Percentiles rank a stretch among this genome's conserved stretches.
Evolutionary conservation across 2,888 invertebrate species (phyloP).

Genomic region (Coelinius sp.): DNA sequence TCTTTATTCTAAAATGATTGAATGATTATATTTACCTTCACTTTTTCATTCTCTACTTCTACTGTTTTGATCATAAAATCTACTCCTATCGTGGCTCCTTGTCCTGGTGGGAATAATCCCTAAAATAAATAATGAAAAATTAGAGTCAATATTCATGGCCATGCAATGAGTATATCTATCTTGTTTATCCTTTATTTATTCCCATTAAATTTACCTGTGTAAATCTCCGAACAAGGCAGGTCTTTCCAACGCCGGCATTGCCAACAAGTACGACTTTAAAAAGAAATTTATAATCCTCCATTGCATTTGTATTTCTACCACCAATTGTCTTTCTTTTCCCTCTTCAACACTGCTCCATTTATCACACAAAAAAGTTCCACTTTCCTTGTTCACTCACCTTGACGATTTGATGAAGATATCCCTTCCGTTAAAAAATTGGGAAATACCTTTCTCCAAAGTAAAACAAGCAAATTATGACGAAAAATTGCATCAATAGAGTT

Average conservation of each 20-base stretch:
- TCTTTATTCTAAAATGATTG: not conserved
- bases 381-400: constrained; percentile 50
- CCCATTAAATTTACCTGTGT: constrained; percentile 79
- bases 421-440: constrained; percentile 35
- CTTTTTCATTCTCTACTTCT: constrained; percentile 95
- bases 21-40: constrained; percentile 79
- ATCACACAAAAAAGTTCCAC: constrained; percentile 30
- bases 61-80: constrained; percentile 99
- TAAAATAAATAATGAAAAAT: constrained; percentile 55
- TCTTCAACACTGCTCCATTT: constrained; percentile 39
- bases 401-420: constrained; percentile 38
- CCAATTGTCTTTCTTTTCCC: constrained; percentile 22
- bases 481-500: not conserved
- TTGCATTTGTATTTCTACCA: constrained; percentile 65
- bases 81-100: constrained; percentile 98
- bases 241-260: constrained; percentile 98
- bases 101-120: constrained; percentile 97
- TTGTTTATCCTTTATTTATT: not conserved
- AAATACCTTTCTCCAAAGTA: constrained; percentile 33
- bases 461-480: constrained; percentile 8
- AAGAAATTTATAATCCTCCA: constrained; percentile 99
- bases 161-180: not conserved
- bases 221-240: constrained; percentile 95
- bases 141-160: not conserved
- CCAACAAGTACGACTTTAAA: constrained; percentile 99